A percentile compares a stretch with the other conserved stretches of the same genome.
These are phyloP conservation scores for Nephotettix cincticeps DNA, from an alignment of 1,140 invertebrate species.

Conservation along the genomic window DNA sequence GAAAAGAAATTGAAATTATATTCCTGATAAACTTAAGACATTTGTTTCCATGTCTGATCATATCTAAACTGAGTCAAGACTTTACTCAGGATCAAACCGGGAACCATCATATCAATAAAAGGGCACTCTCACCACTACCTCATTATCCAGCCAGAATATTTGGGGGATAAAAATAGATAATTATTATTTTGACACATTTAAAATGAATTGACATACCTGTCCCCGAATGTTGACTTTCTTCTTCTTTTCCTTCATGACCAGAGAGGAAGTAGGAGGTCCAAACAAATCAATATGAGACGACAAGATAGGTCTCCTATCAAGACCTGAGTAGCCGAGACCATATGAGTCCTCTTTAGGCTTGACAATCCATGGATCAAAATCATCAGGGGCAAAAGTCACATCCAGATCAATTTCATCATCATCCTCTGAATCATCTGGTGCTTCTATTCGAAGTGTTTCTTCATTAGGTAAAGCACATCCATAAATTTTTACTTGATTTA, in stretches of 20 bases:
- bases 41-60: no score
- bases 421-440: conserved; percentile 39
- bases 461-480: conserved; percentile 59
- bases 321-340: conserved; percentile 87
- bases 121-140: no score
- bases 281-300: conserved; percentile 50
- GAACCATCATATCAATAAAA: no score
- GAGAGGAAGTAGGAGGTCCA: conserved; percentile 37
- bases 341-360: conserved; percentile 78
- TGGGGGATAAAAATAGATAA: no score
- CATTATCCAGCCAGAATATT: no score
- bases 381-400: conserved; percentile 81
- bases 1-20: no score
- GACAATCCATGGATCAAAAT: conserved; percentile 69
- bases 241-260: conserved; percentile 51
- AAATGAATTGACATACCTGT: conserved; percentile 61
- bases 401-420: conserved; percentile 52
- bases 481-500: conserved; percentile 56
- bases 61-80: no score
- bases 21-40: no score
- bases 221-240: conserved; percentile 80
- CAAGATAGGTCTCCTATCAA: conserved; percentile 62
- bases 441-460: background rate
- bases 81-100: no score
- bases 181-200: no score